phyloP scores from a whole-genome alignment of 2,888 invertebrate species.

The Ischnus inquisitorius region DNA sequence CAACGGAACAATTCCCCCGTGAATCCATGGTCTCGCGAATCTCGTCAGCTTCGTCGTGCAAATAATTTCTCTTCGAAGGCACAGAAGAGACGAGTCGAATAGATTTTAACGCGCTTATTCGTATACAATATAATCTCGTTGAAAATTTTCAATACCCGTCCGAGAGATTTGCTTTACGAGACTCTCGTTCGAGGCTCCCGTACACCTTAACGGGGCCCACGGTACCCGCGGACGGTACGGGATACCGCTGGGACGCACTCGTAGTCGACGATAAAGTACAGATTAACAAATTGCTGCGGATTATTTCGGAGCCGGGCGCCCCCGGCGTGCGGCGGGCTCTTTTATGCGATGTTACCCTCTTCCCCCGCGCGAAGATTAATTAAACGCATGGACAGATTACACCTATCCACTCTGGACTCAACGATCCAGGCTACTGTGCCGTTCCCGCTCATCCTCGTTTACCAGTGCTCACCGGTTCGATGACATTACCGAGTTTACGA shows the following conservation, averaged over 20 bases:
- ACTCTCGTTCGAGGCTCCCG: background rate
- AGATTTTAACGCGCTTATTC: background rate
- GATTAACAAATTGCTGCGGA: constrained; percentile 68
- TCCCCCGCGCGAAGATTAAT: constrained; percentile 79
- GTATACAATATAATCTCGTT: constrained; percentile 9
- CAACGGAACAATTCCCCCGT: background rate
- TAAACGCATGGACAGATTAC: constrained; percentile 82
- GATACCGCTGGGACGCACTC: constrained; percentile 26
- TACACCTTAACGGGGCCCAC: background rate
- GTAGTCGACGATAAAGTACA: constrained; percentile 65
- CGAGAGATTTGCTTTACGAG: background rate
- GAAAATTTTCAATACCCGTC: constrained; percentile 38
- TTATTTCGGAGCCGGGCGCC: constrained; percentile 44
- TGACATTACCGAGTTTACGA: constrained; percentile 81
- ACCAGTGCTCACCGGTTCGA: constrained; percentile 69
- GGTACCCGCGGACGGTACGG: background rate
- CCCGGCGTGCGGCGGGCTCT: constrained; percentile 21
- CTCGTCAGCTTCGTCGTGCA: background rate
- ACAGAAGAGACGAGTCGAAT: background rate
- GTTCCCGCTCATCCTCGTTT: constrained; percentile 27
- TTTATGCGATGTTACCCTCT: constrained; percentile 51
- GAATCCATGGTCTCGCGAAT: background rate
- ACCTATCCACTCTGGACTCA: constrained; percentile 71
- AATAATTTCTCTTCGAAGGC: background rate
- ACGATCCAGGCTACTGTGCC: constrained; percentile 34